Conservation (phyloP, 2,113 vertebrate genomes). For the Dipodomys ordii region DNA sequence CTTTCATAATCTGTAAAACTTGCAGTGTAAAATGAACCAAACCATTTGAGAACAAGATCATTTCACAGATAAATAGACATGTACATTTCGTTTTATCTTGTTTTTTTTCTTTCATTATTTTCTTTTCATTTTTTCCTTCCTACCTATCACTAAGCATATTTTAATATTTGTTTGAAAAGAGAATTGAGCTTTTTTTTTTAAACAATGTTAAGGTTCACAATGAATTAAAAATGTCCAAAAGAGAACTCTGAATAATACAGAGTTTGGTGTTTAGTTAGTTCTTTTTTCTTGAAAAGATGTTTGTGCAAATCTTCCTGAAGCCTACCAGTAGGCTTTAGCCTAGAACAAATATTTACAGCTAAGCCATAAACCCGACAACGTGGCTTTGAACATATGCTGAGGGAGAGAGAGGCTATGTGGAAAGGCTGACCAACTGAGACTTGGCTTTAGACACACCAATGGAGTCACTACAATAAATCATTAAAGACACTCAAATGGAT, state of each 20-base stretch:
- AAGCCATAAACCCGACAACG: slow-evolving; percentile 56
- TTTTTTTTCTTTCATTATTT: neutral
- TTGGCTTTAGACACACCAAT: neutral
- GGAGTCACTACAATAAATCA: slow-evolving; percentile 10
- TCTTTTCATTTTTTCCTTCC: neutral
- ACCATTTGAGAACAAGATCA: slow-evolving; percentile 17
- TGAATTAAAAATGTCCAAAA: slow-evolving; percentile 38
- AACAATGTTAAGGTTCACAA: neutral
- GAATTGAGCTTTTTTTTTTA: slow-evolving; percentile 20
- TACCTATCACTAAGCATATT: neutral
- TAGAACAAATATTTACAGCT: slow-evolving; percentile 72
- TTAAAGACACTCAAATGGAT: slow-evolving; percentile 56
- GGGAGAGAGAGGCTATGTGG: neutral
- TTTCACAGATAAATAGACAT: slow-evolving; percentile 28
- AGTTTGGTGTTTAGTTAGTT: neutral
- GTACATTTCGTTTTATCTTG: neutral
- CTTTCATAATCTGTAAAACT: slow-evolving; percentile 18
- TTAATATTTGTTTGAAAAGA: neutral
- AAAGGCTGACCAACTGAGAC: neutral
- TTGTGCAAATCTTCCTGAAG: slow-evolving; percentile 43
- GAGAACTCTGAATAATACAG: neutral
- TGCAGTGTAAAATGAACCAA: neutral
- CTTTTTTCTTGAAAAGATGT: slow-evolving; percentile 38
- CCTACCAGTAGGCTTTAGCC: slow-evolving; percentile 26
- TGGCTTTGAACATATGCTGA: neutral